These are phyloP conservation scores for Cephus runcator DNA, from an alignment of 2,888 invertebrate genomes.

Conservation along the genomic window DNA sequence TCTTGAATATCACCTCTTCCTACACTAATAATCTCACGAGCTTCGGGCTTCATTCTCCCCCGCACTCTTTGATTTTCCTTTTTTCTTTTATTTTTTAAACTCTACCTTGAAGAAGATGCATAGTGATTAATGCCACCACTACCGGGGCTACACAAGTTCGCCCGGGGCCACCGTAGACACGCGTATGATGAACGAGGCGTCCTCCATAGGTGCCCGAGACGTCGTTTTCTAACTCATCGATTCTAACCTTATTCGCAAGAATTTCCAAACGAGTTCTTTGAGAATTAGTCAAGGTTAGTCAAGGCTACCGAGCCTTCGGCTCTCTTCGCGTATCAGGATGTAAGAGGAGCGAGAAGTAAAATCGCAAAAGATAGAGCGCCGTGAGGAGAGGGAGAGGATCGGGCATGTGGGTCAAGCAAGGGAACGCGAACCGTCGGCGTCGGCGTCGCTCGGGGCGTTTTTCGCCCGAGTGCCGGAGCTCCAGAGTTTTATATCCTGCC, in stretches of 20 bases:
- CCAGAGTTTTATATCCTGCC: slow-evolving; percentile 45
- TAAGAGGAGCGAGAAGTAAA: not conserved
- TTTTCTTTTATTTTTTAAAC: not conserved
- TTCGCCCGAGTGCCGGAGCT: slow-evolving; percentile 35
- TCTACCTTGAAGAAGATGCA: slow-evolving; percentile 28
- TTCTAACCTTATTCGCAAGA: slow-evolving; percentile 11
- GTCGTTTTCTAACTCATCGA: slow-evolving; percentile 13
- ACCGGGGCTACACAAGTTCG: slow-evolving; percentile 19
- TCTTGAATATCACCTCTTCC: slow-evolving; percentile 5
- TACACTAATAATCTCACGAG: slow-evolving; percentile 34
- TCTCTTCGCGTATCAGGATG: not conserved
- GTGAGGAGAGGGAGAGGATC: not conserved
- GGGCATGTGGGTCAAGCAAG: not conserved
- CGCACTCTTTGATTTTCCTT: not conserved
- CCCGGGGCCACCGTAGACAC: slow-evolving; percentile 10
- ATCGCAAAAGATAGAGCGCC: not conserved
- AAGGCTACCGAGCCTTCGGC: not conserved
- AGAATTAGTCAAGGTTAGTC: not conserved
- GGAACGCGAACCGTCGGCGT: not conserved
- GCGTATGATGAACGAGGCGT: slow-evolving; percentile 3
- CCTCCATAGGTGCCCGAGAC: not conserved
- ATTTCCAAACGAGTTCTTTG: not conserved
- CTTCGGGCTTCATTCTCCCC: not conserved
- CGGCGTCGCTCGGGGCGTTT: slow-evolving; percentile 31
- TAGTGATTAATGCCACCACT: slow-evolving; percentile 39